phyloP scores from a whole-genome alignment of 2,797 vertebrate species.

The Cyprinodon diabolis region DNA sequence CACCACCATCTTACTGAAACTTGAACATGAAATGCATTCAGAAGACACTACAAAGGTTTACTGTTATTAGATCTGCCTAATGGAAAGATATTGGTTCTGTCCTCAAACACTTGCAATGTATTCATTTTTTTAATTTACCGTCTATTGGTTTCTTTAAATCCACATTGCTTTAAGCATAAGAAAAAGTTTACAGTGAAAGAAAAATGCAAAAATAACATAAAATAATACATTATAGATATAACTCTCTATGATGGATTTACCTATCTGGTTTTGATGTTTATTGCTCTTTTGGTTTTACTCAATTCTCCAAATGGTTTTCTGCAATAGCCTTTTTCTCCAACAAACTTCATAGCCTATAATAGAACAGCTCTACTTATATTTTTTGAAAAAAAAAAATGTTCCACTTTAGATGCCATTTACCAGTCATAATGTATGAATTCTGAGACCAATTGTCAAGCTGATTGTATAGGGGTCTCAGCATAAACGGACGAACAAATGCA shows the following conservation, averaged over 20 bases:
- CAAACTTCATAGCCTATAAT: too few species aligned
- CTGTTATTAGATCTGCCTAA: not conserved
- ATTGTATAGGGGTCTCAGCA: too few species aligned
- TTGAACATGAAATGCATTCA: not conserved
- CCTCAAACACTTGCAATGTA: not conserved
- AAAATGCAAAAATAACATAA: not conserved
- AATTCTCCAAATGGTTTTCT: too few species aligned
- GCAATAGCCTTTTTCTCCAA: too few species aligned
- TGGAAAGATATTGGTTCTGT: not conserved
- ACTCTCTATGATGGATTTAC: not conserved
- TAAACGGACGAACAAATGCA: too few species aligned
- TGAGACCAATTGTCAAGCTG: too few species aligned
- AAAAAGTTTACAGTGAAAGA: not conserved
- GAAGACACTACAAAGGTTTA: not conserved
- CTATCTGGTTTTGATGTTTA: not conserved
- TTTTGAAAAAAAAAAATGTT: too few species aligned
- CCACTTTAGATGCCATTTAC: too few species aligned
- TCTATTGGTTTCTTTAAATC: not conserved
- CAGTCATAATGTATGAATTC: too few species aligned
- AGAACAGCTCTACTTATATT: too few species aligned
- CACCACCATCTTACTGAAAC: not conserved
- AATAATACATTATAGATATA: too few species aligned
- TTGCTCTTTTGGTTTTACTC: not conserved
- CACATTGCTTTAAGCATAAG: not conserved
- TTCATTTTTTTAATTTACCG: not conserved